Base-by-base conservation (phyloP, 2,113 vertebrate species). In the Xiphophorus hellerii region DNA sequence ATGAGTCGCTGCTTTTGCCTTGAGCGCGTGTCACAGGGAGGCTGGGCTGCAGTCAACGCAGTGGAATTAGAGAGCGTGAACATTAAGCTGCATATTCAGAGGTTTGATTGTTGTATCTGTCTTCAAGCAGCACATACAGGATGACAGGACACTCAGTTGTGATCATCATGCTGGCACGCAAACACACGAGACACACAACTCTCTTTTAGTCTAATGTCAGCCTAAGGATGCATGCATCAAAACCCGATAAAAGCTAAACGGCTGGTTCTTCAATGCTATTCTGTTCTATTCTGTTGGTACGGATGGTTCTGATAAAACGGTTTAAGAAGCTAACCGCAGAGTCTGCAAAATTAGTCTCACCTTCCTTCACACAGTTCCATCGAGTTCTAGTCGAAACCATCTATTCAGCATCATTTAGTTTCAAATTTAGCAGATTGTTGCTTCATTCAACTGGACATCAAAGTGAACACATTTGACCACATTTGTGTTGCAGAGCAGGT, bases 1-100 rank as follows among this genome's bases (percentile, higher is more conserved):
- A 37, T 91, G 81, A 88, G 78, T 86, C 83, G 85, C 44, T 3
- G 54, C 74, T 28, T 81, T 81, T 80, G 81, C 78, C 75, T 73
- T 69, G 71, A 82, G 86, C 42, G 66, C 1, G 44, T 70, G 74
- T 82, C 58, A 58, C 74, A 65, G 0, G 58, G 61, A 76, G 76
- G 78, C 58, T 54, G 61, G 62, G 78, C 66, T 30, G 63, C 74
- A 73, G 61, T 80, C 65, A 58, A n/a, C 0, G 22, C 25, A n/a
- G 25, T 25, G 51, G 51, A 58, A 25, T 58, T 58, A 74, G 48
- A 75, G 58, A 69, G 80, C 54, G 65, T 73, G 74, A 82, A 74
- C 83, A 83, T 74, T 79, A 84, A 76, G 67, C 73, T 60, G 62
- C 78, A 78, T 17, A 14, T 73, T 69, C 64, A 76, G 29, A 73